Evolutionary conservation across 2,797 vertebrate species (phyloP).

Genomic region (Sebastes iracundus): DNA sequence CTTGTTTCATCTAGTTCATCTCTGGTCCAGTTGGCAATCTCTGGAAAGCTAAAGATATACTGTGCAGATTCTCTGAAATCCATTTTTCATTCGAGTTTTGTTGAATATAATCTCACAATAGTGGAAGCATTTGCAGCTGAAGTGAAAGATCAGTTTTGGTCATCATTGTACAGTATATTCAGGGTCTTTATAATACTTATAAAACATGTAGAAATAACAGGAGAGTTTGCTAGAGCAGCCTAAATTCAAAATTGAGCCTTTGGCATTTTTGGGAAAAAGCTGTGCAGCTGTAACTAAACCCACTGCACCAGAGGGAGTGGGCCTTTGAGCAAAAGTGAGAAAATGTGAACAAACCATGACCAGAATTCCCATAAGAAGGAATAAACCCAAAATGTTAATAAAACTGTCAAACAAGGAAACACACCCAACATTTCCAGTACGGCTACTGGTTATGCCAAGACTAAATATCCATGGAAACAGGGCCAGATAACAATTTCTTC

Average conservation of each 20-base stretch:
- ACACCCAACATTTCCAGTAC: slow-evolving; percentile 21
- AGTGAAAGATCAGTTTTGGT: background rate
- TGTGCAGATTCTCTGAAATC: background rate
- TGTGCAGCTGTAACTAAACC: background rate
- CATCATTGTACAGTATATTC: background rate
- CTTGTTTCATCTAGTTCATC: slow-evolving; percentile 33
- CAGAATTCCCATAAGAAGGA: slow-evolving; percentile 19
- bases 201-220: background rate
- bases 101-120: background rate
- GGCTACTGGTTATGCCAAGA: slow-evolving; percentile 23
- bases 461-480: slow-evolving; percentile 28
- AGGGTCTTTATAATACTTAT: background rate
- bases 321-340: background rate
- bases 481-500: background rate
- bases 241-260: background rate
- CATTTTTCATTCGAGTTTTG: background rate
- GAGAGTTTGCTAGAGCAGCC: background rate
- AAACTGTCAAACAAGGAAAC: slow-evolving; percentile 28
- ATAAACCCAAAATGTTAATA: slow-evolving; percentile 28
- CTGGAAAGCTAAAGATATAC: background rate
- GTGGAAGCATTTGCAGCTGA: background rate
- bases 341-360: slow-evolving; percentile 19
- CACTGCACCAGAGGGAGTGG: background rate
- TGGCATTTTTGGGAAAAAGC: background rate
- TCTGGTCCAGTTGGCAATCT: slow-evolving; percentile 9